Conservation (phyloP, 2,888 invertebrate species). For the Conops quadrifasciatus region DNA sequence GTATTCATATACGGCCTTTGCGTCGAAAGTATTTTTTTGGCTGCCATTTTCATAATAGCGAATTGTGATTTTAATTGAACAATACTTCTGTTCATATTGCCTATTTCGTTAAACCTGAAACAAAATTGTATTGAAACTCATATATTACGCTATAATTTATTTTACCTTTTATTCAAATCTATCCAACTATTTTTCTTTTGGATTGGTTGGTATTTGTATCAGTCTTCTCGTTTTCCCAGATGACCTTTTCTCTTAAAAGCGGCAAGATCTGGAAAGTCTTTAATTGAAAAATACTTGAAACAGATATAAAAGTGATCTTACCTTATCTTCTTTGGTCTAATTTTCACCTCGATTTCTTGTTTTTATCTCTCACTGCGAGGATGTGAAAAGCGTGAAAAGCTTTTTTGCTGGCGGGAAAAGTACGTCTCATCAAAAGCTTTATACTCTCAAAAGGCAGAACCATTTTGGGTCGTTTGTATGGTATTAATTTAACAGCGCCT, state of each 20-base stretch:
- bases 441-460: too few species aligned
- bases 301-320: too few species aligned
- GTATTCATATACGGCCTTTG: not conserved
- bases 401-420: too few species aligned
- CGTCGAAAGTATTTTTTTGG: not conserved
- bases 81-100: not conserved
- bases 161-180: not conserved
- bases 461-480: too few species aligned
- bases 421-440: too few species aligned
- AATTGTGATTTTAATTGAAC: slow-evolving; percentile 4
- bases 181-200: not conserved
- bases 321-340: too few species aligned
- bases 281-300: not conserved
- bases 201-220: not conserved
- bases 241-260: not conserved
- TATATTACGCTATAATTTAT: not conserved
- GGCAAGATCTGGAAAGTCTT: not conserved
- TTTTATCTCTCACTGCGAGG: too few species aligned
- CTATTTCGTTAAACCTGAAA: not conserved
- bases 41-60: slow-evolving; percentile 2
- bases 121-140: not conserved
- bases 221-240: not conserved
- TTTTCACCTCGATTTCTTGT: too few species aligned
- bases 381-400: too few species aligned
- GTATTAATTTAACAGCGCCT: too few species aligned